phyloP scores from a whole-genome alignment of 2,888 invertebrate genomes.

The Ochropleura plecta region DNA sequence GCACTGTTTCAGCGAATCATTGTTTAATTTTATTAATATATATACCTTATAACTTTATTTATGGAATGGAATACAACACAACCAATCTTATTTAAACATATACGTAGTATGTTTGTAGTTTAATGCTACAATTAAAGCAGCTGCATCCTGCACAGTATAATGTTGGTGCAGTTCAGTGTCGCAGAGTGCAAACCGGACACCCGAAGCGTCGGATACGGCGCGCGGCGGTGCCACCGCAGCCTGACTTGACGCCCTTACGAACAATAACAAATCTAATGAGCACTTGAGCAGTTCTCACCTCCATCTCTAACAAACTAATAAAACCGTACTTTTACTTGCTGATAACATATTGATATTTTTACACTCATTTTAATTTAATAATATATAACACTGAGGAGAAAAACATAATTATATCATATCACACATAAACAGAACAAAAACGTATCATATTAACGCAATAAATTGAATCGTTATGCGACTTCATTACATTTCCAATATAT shows the following conservation, averaged over 20 bases:
- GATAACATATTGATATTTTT: slow-evolving; percentile 5
- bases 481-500: not conserved
- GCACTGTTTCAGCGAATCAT: slow-evolving; percentile 56
- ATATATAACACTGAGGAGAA: slow-evolving; percentile 10
- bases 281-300: not conserved
- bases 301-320: not conserved
- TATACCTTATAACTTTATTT: slow-evolving; percentile 1
- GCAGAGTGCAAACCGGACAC: not conserved
- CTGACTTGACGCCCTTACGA: not conserved
- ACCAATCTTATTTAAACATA: slow-evolving; percentile 30
- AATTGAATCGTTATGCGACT: not conserved
- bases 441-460: not conserved
- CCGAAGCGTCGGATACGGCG: not conserved
- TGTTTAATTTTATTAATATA: slow-evolving; percentile 36
- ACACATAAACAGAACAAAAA: slow-evolving; percentile 21
- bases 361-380: not conserved
- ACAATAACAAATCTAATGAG: not conserved
- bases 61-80: slow-evolving; percentile 63
- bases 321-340: not conserved
- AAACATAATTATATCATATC: not conserved
- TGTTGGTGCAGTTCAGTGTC: not conserved
- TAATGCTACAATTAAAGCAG: slow-evolving; percentile 2
- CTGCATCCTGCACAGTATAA: not conserved
- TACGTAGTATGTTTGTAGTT: not conserved
- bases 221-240: not conserved